phyloP scores from a whole-genome alignment of 2,888 invertebrate species.

The Lasioglossum zephyrum region DNA sequence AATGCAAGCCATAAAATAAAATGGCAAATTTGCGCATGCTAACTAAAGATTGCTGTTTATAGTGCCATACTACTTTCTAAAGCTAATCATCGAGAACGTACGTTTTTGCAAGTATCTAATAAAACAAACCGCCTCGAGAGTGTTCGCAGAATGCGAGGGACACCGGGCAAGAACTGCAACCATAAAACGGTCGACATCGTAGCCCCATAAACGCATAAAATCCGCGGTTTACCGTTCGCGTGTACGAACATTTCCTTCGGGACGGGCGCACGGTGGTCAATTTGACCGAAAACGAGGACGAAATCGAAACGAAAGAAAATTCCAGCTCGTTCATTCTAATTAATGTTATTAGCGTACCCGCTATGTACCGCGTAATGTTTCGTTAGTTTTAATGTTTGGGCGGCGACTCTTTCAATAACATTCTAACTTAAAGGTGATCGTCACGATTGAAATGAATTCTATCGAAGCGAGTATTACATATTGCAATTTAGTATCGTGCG shows the following conservation, averaged over 20 bases:
- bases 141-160: conserved; percentile 6
- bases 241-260: neutral
- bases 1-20: neutral
- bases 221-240: conserved; percentile 9
- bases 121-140: conserved; percentile 1
- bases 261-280: neutral
- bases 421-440: neutral
- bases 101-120: conserved; percentile 6
- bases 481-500: neutral
- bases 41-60: neutral
- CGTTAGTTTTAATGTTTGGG: neutral
- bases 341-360: neutral
- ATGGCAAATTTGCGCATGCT: neutral
- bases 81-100: neutral
- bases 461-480: neutral
- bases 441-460: neutral
- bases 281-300: neutral
- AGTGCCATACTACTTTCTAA: neutral
- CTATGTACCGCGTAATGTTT: neutral
- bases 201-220: conserved; percentile 9
- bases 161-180: conserved; percentile 1
- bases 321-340: neutral
- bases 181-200: conserved; percentile 12
- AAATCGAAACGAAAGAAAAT: neutral
- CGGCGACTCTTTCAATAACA: neutral